Percentiles rank a stretch among this genome's conserved stretches.
phyloP scores from a whole-genome alignment of 2,888 invertebrate genomes.

The Microdon myrmicae region DNA sequence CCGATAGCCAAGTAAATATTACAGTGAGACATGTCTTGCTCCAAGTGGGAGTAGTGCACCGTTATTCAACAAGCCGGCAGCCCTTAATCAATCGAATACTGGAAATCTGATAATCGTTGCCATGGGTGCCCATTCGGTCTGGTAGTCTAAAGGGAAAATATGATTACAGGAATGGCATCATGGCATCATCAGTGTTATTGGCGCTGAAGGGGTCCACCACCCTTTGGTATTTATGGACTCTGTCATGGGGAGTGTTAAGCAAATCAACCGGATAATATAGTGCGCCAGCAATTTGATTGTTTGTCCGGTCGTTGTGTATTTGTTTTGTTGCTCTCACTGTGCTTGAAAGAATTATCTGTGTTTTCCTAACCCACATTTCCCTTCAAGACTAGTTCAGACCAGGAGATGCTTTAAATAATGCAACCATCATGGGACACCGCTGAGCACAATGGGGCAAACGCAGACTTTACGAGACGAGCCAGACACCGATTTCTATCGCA shows the following conservation, averaged over 20 bases:
- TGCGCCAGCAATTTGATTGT: slow-evolving; percentile 50
- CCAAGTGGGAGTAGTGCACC: slow-evolving; percentile 12
- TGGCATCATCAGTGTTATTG: slow-evolving; percentile 16
- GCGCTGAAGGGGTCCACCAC: slow-evolving; percentile 26
- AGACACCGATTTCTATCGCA: no score
- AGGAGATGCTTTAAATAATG: no score
- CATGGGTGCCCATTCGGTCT: no score
- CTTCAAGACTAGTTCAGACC: no score
- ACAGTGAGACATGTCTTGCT: background rate
- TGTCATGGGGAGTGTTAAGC: slow-evolving; percentile 43
- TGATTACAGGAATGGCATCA: no score
- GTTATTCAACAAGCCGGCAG: slow-evolving; percentile 3
- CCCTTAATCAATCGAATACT: slow-evolving; percentile 48
- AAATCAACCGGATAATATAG: slow-evolving; percentile 51
- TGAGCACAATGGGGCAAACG: no score
- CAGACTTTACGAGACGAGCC: no score
- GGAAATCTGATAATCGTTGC: no score
- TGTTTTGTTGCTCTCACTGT: background rate
- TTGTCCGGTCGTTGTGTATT: slow-evolving; percentile 15
- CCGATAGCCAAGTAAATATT: slow-evolving; percentile 6
- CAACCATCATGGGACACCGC: no score
- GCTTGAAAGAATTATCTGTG: slow-evolving; percentile 32
- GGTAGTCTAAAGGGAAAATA: no score
- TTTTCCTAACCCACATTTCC: slow-evolving; percentile 41
- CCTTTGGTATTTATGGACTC: slow-evolving; percentile 47